Conservation (phyloP, 2,888 invertebrate genomes). For the Tolmerus cingulatus region DNA sequence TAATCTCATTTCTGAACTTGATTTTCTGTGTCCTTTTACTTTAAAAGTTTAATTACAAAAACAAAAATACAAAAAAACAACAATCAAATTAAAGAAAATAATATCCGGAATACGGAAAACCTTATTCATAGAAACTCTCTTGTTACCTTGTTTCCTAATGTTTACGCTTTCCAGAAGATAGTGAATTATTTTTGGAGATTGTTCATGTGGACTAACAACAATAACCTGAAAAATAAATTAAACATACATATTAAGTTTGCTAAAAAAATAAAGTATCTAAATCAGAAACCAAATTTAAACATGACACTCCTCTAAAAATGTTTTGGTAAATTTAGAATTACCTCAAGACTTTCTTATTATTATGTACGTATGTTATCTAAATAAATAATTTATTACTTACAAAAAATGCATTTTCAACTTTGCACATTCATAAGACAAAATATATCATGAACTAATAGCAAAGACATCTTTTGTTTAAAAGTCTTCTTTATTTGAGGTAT, state of each 20-base stretch:
- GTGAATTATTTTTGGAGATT: slow-evolving; percentile 18
- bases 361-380: not conserved
- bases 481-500: too few relatives aligned
- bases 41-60: too few relatives aligned
- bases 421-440: not conserved
- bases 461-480: too few relatives aligned
- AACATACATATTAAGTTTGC: not conserved
- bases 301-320: too few relatives aligned
- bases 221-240: slow-evolving; percentile 20
- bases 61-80: too few relatives aligned
- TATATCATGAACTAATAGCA: too few relatives aligned
- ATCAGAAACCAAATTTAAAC: not conserved
- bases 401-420: not conserved
- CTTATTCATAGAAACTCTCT: not conserved
- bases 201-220: slow-evolving; percentile 24
- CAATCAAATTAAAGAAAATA: too few relatives aligned
- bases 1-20: too few relatives aligned
- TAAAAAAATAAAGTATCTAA: not conserved
- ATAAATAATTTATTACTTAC: not conserved
- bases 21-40: too few relatives aligned
- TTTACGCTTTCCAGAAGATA: slow-evolving; percentile 5
- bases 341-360: not conserved
- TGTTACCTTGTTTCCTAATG: slow-evolving; percentile 10
- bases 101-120: not conserved
- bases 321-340: too few relatives aligned